Evolutionary conservation across 2,113 vertebrate genomes (phyloP), one percentile per base, ranked within the genome.

Genomic region (Pitta sordida): DNA sequence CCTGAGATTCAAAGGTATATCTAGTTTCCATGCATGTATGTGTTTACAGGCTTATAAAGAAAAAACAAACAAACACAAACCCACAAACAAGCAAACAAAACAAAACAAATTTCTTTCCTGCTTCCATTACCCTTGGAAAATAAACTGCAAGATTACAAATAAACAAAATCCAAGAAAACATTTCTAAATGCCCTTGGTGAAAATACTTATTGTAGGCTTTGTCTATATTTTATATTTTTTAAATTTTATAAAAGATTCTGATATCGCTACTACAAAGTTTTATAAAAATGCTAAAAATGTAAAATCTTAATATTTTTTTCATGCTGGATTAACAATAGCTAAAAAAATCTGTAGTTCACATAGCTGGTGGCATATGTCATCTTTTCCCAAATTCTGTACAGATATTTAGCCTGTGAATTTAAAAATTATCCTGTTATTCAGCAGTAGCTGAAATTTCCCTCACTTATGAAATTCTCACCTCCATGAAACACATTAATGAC

Each of bases 401-500:
- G 7, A 0, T 34, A 70, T 88, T 74, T 8, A 58, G 4, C 8
- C 7, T 44, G 32, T 36, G 30, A 36, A 0, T 86, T 91, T 24
- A 78, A 71, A 86, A 63, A 5, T 1, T 0, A 43, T 29, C n/a
- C 6, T 41, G 10, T 32, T 87, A 74, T 94, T 82, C 27, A 84
- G 5, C 14, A 30, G 10, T 7, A 74, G 24, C 6, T 81, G 27
- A 78, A 63, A 63, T 70, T 81, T 74, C 22, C 15, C 11, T 18
- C 76, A 26, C 10, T 41, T 63, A 39, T 74, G 32, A 70, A 78
- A 48, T 9, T 13, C 21, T 55, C 19, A 30, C 4, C 21, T 21
- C 15, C 30, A 46, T 71, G 34, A 83, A 52, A 10, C 8, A 49
- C 19, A 62, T 20, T 3, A 36, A 7, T 0, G 0, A 43, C 6